A percentile compares a stretch with the other conserved stretches of the same genome.
Conservation (phyloP, 2,888 invertebrate species). For the Leucophenga maculata region DNA sequence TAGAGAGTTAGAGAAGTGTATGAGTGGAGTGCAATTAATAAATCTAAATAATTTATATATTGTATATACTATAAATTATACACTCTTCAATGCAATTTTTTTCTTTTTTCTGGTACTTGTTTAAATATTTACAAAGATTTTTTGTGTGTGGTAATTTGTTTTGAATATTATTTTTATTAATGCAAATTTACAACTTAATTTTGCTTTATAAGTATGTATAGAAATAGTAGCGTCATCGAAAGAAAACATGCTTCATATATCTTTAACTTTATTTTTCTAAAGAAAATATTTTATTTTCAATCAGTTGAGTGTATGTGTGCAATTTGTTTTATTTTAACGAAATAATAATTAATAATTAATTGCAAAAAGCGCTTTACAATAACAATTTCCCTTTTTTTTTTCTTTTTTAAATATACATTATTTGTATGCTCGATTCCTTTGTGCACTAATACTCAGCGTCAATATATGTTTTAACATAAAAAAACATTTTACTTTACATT, state of each 20-base stretch:
- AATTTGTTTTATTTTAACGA: background rate
- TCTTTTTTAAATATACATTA: constrained; percentile 28
- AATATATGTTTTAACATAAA: constrained; percentile 44
- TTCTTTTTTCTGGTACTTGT: background rate
- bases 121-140: constrained; percentile 12
- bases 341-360: constrained; percentile 55
- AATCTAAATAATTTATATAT: background rate
- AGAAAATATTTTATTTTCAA: background rate
- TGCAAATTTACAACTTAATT: constrained; percentile 6
- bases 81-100: background rate
- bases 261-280: background rate
- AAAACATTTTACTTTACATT: too few species aligned
- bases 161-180: background rate
- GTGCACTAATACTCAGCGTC: constrained; percentile 28
- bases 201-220: background rate
- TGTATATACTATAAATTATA: background rate
- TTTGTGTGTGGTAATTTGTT: background rate
- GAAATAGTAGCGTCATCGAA: background rate
- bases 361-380: constrained; percentile 72
- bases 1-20: background rate
- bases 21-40: background rate
- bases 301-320: background rate
- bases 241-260: constrained; percentile 2
- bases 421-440: constrained; percentile 3
- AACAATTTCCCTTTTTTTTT: constrained; percentile 25